Conservation (phyloP, 2,888 invertebrate genomes). For the Caenorhabditis sulstoni region DNA sequence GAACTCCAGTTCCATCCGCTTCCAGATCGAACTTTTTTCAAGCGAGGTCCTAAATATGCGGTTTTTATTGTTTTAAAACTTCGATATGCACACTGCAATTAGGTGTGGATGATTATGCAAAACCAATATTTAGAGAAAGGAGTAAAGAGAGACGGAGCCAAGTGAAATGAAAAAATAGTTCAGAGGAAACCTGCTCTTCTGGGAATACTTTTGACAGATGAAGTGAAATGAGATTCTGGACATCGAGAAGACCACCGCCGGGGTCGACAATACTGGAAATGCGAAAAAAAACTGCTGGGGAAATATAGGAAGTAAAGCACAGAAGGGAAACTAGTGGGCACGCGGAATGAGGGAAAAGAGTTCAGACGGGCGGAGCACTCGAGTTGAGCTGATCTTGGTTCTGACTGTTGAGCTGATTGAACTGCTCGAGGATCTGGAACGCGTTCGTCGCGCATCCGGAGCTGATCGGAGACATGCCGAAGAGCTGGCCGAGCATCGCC, state of each 20-base stretch:
- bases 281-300: slow-evolving; percentile 3
- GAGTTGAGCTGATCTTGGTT: slow-evolving; percentile 62
- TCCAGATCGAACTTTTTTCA: no score
- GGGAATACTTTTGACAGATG: slow-evolving; percentile 11
- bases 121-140: background rate
- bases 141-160: background rate
- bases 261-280: slow-evolving; percentile 3
- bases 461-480: slow-evolving; percentile 50
- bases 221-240: slow-evolving; percentile 22
- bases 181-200: slow-evolving; percentile 28
- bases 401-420: slow-evolving; percentile 62
- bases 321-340: slow-evolving; percentile 20
- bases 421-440: slow-evolving; percentile 65
- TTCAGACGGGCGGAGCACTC: slow-evolving; percentile 49
- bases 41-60: no score
- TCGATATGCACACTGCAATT: slow-evolving; percentile 10
- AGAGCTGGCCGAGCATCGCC: slow-evolving; percentile 60
- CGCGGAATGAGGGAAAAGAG: slow-evolving; percentile 18
- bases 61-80: background rate
- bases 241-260: slow-evolving; percentile 11
- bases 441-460: slow-evolving; percentile 29
- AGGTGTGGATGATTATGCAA: no score
- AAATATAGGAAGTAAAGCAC: slow-evolving; percentile 43
- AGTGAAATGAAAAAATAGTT: slow-evolving; percentile 13
- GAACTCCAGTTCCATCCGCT: slow-evolving; percentile 57